Percentiles rank a stretch among this genome's conserved stretches.
phyloP scores from a whole-genome alignment of 2,113 vertebrate species.

The Anthoscopus minutus region DNA sequence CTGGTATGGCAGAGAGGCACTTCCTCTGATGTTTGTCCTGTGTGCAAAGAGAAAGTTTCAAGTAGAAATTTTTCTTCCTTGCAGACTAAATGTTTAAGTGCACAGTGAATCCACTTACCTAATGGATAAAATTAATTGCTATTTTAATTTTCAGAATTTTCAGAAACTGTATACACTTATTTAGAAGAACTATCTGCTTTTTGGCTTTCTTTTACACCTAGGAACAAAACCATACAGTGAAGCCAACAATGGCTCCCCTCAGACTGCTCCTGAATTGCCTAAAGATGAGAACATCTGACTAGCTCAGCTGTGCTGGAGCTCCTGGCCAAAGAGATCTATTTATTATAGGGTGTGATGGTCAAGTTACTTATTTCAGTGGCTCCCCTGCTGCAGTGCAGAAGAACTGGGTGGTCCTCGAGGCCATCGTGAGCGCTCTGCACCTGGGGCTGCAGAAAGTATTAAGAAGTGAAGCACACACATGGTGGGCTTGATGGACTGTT shows the following conservation, averaged over 20 bases:
- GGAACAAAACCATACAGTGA: background rate
- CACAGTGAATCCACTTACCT: background rate
- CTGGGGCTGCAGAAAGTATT: conserved; percentile 17
- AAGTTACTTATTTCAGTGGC: conserved; percentile 17
- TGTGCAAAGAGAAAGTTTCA: background rate
- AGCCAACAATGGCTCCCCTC: background rate
- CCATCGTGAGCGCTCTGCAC: background rate
- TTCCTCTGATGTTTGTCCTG: background rate
- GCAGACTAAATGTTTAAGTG: background rate
- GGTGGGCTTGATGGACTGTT: conserved; percentile 14
- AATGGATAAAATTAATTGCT: background rate
- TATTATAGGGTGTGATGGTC: conserved; percentile 15
- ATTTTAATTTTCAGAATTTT: background rate
- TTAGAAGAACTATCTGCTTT: background rate
- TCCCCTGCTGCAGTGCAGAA: background rate
- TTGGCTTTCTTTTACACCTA: background rate
- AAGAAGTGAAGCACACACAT: background rate
- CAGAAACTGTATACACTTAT: background rate
- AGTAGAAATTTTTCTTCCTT: background rate
- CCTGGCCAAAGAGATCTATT: background rate
- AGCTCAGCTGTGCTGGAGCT: background rate
- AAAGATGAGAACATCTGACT: background rate
- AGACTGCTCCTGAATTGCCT: background rate
- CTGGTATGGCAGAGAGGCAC: background rate
- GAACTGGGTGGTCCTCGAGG: conserved; percentile 17